Conservation (phyloP, 1,140 invertebrate genomes). For the Papilio xuthus region DNA sequence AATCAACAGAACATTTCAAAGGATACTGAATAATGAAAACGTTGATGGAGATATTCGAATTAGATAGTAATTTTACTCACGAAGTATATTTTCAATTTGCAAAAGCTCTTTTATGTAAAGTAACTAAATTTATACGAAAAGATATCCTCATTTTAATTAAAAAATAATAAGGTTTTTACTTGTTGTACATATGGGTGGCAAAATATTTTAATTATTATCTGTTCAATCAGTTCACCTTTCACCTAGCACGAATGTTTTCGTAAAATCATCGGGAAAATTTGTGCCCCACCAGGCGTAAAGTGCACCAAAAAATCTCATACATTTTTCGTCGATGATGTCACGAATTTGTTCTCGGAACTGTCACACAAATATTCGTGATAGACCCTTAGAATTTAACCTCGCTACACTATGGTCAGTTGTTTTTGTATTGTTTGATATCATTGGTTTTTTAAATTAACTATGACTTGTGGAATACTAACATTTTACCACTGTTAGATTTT, state of each 20-base stretch:
- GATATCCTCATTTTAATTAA: neutral
- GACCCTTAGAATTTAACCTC: neutral
- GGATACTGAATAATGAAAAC: conserved; percentile 22
- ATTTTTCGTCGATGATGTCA: too few species aligned
- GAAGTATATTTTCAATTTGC: conserved; percentile 3
- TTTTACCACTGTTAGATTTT: neutral
- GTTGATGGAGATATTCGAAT: conserved; percentile 26
- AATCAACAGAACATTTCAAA: conserved; percentile 28
- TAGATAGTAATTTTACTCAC: conserved; percentile 3
- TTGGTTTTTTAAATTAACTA: neutral
- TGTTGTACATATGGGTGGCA: neutral
- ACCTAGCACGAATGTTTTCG: neutral
- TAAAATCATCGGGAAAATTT: too few species aligned
- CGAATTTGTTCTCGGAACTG: too few species aligned
- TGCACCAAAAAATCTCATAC: too few species aligned
- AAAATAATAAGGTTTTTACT: neutral
- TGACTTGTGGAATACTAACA: too few species aligned
- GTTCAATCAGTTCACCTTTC: neutral
- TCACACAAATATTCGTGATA: too few species aligned
- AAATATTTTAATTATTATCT: neutral
- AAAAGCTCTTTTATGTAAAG: neutral
- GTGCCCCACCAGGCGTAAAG: too few species aligned
- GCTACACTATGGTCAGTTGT: neutral
- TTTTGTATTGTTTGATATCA: neutral
- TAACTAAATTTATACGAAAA: neutral